These are phyloP conservation scores for Drosophila mimica DNA, from an alignment of 2,888 invertebrate genomes.

Conservation along the genomic window DNA sequence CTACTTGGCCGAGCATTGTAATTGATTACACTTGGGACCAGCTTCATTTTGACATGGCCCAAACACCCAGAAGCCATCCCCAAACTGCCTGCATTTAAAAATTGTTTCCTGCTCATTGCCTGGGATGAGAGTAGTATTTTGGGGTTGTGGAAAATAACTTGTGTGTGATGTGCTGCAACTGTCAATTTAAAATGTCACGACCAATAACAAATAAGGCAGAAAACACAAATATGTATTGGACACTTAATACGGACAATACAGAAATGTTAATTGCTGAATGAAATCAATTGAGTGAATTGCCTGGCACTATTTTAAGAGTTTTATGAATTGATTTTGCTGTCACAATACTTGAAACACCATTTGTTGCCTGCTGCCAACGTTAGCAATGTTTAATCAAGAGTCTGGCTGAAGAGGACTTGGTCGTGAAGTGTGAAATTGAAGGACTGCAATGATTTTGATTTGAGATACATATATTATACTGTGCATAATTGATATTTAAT, in stretches of 20 bases:
- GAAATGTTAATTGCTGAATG: constrained; percentile 58
- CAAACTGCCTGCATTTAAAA: constrained; percentile 46
- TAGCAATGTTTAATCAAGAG: constrained; percentile 44
- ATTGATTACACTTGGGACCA: constrained; percentile 66
- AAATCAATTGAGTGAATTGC: constrained; percentile 57
- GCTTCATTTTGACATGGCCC: constrained; percentile 46
- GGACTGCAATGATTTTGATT: constrained; percentile 1
- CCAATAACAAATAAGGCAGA: constrained; percentile 50
- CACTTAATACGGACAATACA: constrained; percentile 35
- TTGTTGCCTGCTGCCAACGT: constrained; percentile 13
- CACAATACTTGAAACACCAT: constrained; percentile 23
- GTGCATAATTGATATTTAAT: neutral
- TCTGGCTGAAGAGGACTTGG: neutral
- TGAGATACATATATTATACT: neutral
- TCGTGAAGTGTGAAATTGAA: neutral
- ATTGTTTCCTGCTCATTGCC: constrained; percentile 41
- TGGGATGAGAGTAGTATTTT: neutral
- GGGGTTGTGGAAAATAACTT: constrained; percentile 7
- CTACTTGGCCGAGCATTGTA: constrained; percentile 38
- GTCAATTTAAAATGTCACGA: constrained; percentile 61
- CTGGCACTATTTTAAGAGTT: constrained; percentile 44
- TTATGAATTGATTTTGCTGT: constrained; percentile 44
- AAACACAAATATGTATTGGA: constrained; percentile 30
- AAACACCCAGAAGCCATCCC: constrained; percentile 12
- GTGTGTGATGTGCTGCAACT: constrained; percentile 37